Base-by-base conservation (phyloP, 2,113 vertebrate genomes). In the Elaphurus davidianus region DNA sequence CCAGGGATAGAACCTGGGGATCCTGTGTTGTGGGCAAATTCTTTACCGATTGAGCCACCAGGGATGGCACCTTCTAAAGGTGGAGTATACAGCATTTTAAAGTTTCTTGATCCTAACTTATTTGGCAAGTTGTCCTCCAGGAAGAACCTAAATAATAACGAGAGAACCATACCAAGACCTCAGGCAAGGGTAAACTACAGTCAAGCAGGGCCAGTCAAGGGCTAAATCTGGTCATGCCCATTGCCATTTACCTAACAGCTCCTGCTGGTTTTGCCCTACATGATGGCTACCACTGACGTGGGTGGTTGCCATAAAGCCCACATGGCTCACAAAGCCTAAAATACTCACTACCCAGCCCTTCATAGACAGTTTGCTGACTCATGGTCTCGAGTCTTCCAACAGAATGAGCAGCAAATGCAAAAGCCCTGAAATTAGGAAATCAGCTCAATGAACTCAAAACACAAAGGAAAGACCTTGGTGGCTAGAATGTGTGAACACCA, bases 81-180 rank as follows among this genome's bases (percentile, higher is more conserved):
- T 50, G 81, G 59, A 81, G 79, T 74, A 71, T 87, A 19, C 11
- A 74, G 45, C 54, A 62, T 62, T 78, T 92, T 11, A 82, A 91
- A 71, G 57, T 54, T 86, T 90, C 92, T 90, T 81, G 13, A 71
- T 59, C n/a, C 16, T 86, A 71, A 81, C 11, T 84, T 92, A 57
- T 59, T 74, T 97, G 87, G 7, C 30, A 87, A 60, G 14, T 62
- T 79, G 60, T 86, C 54, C 17, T 97, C 59, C 45, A 74, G 45
- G 54, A 95, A 95, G 50, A 93, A 86, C 30, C 71, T 87, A 57
- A 92, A 89, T 74, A 79, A 92, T 59, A 93, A 93, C 57, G 71
- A 82, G 17, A 74, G 40, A 90, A 81, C 60, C 43, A 40, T 55
- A 87, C 8, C 71, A 95, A 78, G 25, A 92, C 14, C 17, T 54